These are phyloP conservation scores for Pterois miles DNA, from an alignment of 2,797 vertebrate genomes.

Conservation along the genomic window DNA sequence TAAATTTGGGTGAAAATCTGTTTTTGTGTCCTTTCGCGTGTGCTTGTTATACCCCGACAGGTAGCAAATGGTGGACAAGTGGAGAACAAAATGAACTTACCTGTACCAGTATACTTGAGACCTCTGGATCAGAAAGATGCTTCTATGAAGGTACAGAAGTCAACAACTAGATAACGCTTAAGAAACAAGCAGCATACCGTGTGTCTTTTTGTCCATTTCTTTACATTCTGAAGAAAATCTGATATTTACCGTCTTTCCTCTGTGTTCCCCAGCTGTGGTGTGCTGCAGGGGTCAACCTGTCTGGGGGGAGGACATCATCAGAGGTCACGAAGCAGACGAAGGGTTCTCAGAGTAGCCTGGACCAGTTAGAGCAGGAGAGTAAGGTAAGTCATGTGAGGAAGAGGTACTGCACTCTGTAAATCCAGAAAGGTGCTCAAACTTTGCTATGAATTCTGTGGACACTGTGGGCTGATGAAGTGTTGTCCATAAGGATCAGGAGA, in stretches of 20 bases:
- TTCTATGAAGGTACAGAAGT: conserved; percentile 91
- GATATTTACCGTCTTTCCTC: no score
- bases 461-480: neutral
- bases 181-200: neutral
- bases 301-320: conserved; percentile 71
- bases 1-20: neutral
- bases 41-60: conserved; percentile 45
- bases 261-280: conserved; percentile 91
- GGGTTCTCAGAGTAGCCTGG: conserved; percentile 85
- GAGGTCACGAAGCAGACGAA: conserved; percentile 84
- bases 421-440: neutral
- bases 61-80: conserved; percentile 87
- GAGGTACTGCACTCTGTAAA: neutral
- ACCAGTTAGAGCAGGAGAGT: conserved; percentile 79
- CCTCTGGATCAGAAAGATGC: conserved; percentile 96
- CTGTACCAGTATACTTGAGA: conserved; percentile 95
- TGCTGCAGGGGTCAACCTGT: conserved; percentile 93
- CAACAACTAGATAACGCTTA: neutral
- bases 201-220: neutral
- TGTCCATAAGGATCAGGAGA: conserved; percentile 63
- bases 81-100: conserved; percentile 94
- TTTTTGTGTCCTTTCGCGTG: neutral
- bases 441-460: neutral
- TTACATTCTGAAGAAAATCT: neutral
- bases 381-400: conserved; percentile 58